These are phyloP conservation scores for Aphidius gifuensis DNA, from an alignment of 1,140 invertebrate species.

Conservation along the genomic window DNA sequence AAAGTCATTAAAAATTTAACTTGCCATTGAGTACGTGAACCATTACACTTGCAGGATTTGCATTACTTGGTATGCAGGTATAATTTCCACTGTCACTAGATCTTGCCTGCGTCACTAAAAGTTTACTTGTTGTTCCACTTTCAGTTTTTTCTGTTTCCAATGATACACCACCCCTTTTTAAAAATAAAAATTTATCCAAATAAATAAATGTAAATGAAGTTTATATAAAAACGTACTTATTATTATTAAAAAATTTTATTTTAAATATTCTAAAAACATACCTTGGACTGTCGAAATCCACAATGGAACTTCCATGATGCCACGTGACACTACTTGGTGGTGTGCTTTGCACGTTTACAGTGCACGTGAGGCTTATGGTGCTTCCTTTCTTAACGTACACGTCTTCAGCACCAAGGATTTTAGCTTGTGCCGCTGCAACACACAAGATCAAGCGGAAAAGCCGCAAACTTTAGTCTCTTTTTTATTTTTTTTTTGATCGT, in stretches of 20 bases:
- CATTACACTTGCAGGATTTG: constrained; percentile 79
- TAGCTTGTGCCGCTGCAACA: constrained; percentile 80
- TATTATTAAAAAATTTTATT: not conserved
- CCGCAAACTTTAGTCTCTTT: constrained; percentile 22
- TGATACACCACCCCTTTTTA: constrained; percentile 70
- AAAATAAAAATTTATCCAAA: not conserved
- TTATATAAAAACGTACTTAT: not conserved
- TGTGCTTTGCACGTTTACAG: constrained; percentile 82
- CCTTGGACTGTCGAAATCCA: constrained; percentile 82
- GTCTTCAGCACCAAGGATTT: constrained; percentile 80
- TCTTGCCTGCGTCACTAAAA: constrained; percentile 82
- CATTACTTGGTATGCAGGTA: constrained; percentile 82
- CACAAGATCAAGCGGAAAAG: constrained; percentile 35
- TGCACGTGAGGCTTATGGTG: constrained; percentile 84
- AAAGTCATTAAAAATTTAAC: constrained; percentile 27
- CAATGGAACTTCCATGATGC: constrained; percentile 77
- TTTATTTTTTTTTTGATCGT: constrained; percentile 1
- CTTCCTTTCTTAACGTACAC: constrained; percentile 87
- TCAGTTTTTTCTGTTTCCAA: constrained; percentile 89
- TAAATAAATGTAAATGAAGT: too few relatives aligned
- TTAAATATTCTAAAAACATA: constrained; percentile 34
- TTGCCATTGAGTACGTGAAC: constrained; percentile 89
- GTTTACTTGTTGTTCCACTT: constrained; percentile 80
- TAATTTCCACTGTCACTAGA: constrained; percentile 86
- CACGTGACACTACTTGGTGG: constrained; percentile 74